phyloP scores from a whole-genome alignment of 2,888 invertebrate species.

The Drosophila bunnanda region DNA sequence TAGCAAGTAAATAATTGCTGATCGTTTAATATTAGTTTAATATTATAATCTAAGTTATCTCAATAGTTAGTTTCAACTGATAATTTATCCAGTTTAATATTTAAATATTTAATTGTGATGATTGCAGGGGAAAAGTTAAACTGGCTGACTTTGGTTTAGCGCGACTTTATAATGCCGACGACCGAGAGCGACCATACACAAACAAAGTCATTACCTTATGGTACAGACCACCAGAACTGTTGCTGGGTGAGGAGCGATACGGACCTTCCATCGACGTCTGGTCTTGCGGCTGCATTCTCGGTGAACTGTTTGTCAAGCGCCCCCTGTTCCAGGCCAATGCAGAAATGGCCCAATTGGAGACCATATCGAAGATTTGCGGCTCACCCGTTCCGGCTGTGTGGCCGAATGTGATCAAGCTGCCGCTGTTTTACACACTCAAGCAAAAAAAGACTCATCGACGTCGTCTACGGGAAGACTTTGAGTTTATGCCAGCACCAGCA shows the following conservation, averaged over 20 bases:
- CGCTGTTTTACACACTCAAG: conserved; percentile 95
- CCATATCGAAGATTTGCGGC: conserved; percentile 97
- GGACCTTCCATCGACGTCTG: conserved; percentile 99
- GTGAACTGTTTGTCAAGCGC: conserved; percentile 97
- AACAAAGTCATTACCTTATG: conserved; percentile 99
- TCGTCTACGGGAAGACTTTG: conserved; percentile 95
- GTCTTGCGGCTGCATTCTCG: conserved; percentile 99
- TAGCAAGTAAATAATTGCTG: too few relatives aligned
- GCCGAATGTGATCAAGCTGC: conserved; percentile 97
- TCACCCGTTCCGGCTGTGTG: conserved; percentile 98
- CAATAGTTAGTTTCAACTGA: background rate
- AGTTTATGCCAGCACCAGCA: conserved; percentile 94
- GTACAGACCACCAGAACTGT: conserved; percentile 98
- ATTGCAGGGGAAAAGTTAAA: conserved; percentile 97
- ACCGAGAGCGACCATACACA: conserved; percentile 97
- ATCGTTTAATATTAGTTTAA: background rate
- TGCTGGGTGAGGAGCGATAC: conserved; percentile 98
- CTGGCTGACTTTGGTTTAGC: conserved; percentile 99
- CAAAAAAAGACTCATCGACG: conserved; percentile 96
- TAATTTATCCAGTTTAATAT: background rate
- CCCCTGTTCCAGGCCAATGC: conserved; percentile 98
- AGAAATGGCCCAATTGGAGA: conserved; percentile 96
- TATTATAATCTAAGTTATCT: background rate
- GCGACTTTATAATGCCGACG: conserved; percentile 97
- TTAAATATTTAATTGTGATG: background rate